Percentiles rank a stretch among this genome's conserved stretches.
phyloP scores from a whole-genome alignment of 2,888 invertebrate genomes.

The Bimastos eiseni region DNA sequence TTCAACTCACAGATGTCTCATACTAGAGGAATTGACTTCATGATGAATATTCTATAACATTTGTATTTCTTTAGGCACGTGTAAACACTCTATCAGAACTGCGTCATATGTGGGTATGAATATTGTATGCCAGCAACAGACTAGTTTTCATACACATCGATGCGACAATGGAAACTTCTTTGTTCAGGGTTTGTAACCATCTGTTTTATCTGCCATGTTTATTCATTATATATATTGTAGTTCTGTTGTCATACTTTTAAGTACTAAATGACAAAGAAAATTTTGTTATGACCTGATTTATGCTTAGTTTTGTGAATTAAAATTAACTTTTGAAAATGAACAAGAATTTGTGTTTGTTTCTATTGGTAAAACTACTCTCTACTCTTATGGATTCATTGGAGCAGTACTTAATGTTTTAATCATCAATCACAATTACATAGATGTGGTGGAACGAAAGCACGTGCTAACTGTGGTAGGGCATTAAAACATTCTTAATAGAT shows the following conservation, averaged over 20 bases:
- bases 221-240: background rate
- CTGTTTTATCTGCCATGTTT: background rate
- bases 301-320: background rate
- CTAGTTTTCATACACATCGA: background rate
- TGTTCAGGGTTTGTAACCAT: background rate
- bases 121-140: background rate
- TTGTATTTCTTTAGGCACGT: background rate
- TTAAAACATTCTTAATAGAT: too few relatives aligned
- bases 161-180: background rate
- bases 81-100: background rate
- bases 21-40: background rate
- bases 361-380: too few relatives aligned
- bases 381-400: too few relatives aligned
- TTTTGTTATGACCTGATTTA: background rate
- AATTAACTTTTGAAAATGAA: background rate
- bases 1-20: too few relatives aligned
- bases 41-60: background rate
- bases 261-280: background rate
- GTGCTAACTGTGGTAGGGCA: too few relatives aligned
- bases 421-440: too few relatives aligned
- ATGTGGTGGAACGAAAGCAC: too few relatives aligned
- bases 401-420: too few relatives aligned
- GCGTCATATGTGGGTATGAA: background rate
- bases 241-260: background rate
- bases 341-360: background rate